Evolutionary conservation across 2,113 vertebrate species (phyloP).

Genomic region (Chionomys nivalis): DNA sequence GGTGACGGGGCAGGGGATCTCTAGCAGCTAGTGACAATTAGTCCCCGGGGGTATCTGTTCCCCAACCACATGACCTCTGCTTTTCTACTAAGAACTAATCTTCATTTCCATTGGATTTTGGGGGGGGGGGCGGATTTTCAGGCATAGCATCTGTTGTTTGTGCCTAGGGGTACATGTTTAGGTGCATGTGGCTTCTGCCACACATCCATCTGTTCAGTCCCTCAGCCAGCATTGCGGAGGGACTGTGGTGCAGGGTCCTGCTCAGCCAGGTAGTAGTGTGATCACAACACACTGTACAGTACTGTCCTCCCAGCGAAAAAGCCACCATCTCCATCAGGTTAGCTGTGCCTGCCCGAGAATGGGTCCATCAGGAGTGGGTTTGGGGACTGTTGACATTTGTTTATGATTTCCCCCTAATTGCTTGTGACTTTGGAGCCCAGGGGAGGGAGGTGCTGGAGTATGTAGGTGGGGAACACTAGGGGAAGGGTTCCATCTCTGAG

Average conservation of each 20-base stretch:
- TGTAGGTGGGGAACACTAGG: not conserved
- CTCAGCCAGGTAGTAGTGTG: not conserved
- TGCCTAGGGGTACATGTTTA: constrained; percentile 51
- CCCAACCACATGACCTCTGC: not conserved
- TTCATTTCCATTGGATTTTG: constrained; percentile 39
- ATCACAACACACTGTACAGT: not conserved
- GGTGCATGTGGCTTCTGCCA: not conserved
- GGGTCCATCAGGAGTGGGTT: not conserved
- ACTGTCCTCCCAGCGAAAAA: not conserved
- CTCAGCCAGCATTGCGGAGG: not conserved
- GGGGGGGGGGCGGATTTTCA: no score
- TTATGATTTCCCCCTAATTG: not conserved
- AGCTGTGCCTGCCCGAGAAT: not conserved
- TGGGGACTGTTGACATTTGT: not conserved
- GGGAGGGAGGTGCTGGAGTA: not conserved
- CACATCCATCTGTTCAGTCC: constrained; percentile 10
- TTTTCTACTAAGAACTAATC: constrained; percentile 26
- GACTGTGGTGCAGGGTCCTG: not conserved
- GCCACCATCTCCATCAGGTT: not conserved
- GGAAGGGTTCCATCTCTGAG: not conserved
- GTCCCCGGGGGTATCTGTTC: not conserved
- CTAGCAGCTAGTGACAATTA: not conserved
- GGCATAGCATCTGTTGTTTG: constrained; percentile 35
- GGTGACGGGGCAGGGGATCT: not conserved
- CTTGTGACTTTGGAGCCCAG: not conserved